Evolutionary conservation across 1,140 invertebrate species (phyloP).

Genomic region (Brachionus manjavacas): DNA sequence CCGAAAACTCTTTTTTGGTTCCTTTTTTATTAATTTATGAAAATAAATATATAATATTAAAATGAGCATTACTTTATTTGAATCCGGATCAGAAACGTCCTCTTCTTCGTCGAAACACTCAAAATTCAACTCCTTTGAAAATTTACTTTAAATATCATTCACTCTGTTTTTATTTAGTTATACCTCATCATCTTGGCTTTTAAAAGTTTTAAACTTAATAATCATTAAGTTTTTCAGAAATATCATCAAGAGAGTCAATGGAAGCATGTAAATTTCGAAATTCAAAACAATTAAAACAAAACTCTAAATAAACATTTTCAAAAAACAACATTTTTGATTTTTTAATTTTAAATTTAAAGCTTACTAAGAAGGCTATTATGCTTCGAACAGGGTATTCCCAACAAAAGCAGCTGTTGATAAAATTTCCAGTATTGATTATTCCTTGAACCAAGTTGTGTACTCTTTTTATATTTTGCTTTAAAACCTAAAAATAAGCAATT

Average conservation of each 20-base stretch:
- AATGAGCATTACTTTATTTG: slow-evolving; percentile 1
- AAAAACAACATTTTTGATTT: no score
- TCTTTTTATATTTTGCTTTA: slow-evolving; percentile 85
- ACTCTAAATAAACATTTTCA: slow-evolving; percentile 49
- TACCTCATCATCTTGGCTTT: slow-evolving; percentile 12
- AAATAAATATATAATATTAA: neutral
- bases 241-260: slow-evolving; percentile 50
- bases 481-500: slow-evolving; percentile 60
- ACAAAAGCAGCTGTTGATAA: slow-evolving; percentile 89
- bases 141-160: neutral
- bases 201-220: neutral
- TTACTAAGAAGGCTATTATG: slow-evolving; percentile 73
- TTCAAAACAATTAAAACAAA: slow-evolving; percentile 53
- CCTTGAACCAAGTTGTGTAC: slow-evolving; percentile 81
- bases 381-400: slow-evolving; percentile 90
- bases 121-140: slow-evolving; percentile 48
- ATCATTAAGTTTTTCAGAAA: slow-evolving; percentile 44
- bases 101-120: slow-evolving; percentile 53
- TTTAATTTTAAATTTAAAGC: neutral
- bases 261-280: slow-evolving; percentile 57
- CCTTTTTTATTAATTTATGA: neutral
- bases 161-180: neutral
- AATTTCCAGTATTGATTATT: slow-evolving; percentile 81
- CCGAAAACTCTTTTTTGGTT: slow-evolving; percentile 86
- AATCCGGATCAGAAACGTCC: slow-evolving; percentile 49